Evolutionary conservation across 2,797 vertebrate genomes (phyloP).

Genomic region (Lateolabrax maculatus): DNA sequence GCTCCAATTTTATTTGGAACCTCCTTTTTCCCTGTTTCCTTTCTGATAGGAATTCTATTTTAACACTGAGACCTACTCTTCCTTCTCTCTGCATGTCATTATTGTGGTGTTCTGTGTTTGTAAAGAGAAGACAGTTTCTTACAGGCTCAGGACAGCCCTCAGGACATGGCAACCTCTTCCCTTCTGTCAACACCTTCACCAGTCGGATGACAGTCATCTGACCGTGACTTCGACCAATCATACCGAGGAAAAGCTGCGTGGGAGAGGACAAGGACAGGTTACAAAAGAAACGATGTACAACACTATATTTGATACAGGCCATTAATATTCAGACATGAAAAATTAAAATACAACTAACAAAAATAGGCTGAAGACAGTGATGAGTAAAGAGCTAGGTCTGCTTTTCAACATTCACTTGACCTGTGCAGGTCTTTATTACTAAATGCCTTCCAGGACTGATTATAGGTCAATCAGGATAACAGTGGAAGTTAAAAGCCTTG

Average conservation of each 20-base stretch:
- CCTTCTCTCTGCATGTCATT: background rate
- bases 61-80: background rate
- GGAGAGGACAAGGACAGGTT: background rate
- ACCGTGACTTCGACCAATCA: conserved; percentile 93
- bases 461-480: background rate
- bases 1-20: background rate
- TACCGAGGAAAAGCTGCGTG: conserved; percentile 90
- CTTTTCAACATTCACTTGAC: too few relatives aligned
- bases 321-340: background rate
- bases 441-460: background rate
- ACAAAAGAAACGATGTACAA: background rate
- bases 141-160: conserved; percentile 89
- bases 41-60: background rate
- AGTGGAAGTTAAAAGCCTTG: conserved; percentile 1
- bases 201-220: conserved; percentile 96
- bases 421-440: background rate
- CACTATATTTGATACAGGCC: background rate
- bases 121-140: conserved; percentile 42
- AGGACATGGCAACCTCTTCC: conserved; percentile 90
- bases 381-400: background rate
- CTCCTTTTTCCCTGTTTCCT: background rate
- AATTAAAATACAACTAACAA: background rate
- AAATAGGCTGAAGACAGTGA: background rate
- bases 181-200: conserved; percentile 89
- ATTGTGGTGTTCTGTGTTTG: background rate